Evolutionary conservation across 2,797 vertebrate species (phyloP), one percentile per base, ranked within the genome.

Genomic region (Apogon hyalosoma): DNA sequence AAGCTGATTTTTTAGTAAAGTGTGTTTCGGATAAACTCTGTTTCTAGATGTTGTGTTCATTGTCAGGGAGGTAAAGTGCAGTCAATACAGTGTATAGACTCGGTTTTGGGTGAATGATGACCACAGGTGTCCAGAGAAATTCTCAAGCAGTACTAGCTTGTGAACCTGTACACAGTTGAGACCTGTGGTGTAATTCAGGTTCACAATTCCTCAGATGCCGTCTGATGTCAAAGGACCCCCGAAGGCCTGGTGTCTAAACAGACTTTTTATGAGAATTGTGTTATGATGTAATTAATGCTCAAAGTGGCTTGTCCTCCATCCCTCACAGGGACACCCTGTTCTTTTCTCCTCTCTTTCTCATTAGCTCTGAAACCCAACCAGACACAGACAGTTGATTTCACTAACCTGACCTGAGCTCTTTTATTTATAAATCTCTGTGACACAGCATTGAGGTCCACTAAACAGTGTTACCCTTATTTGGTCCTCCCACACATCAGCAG

Each of bases 401-500:
- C 69, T 50, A 60, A 77, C 70, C 74, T 82, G 80, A 85, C 68
- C 69, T 51, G 69, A 75, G 77, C 73, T 74, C 52, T 84, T 90
- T 89, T 92, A 92, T 94, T 93, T 92, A 88, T 92, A 92, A 91
- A 90, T 89, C 80, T 61, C 75, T 79, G 84, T 92, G 92, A 91
- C 88, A 88, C 84, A 85, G 84, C 84, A 75, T 75, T 51, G 74
- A 63, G 60, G 62, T 78, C 78, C 77, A 79, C 79, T 87, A 91
- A 91, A 87, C 75, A n/a, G 74, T 42, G 54, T 71, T 91, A 84
- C 63, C 91, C 92, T 92, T 93, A 91, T 92, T 92, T 93, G 92
- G 92, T 90, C 19, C 46, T 85, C 54, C 85, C 77, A 55, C 75
- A 58, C 49, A 74, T 85, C 63, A 56, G 55, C 79, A 74, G 79